phyloP scores from a whole-genome alignment of 2,888 invertebrate species.

The Liposcelis brunnea region DNA sequence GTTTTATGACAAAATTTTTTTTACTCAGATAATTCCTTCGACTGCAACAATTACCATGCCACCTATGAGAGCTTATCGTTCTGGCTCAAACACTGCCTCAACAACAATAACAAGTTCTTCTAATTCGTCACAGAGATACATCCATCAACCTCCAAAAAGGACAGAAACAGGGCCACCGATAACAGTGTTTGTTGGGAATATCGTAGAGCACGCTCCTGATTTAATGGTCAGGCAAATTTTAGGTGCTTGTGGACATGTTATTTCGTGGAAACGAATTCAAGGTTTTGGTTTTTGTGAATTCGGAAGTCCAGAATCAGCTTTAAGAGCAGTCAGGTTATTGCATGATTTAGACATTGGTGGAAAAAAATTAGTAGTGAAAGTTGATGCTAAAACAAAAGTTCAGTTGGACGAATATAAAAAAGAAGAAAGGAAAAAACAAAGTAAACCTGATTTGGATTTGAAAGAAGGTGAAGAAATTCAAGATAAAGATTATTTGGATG shows the following conservation, averaged over 20 bases:
- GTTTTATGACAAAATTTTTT: constrained; percentile 14
- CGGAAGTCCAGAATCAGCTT: constrained; percentile 85
- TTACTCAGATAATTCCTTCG: constrained; percentile 35
- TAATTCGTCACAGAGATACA: constrained; percentile 19
- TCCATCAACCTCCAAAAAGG: constrained; percentile 21
- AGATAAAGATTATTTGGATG: constrained; percentile 52
- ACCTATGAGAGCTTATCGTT: constrained; percentile 18
- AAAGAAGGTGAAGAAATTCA: constrained; percentile 34
- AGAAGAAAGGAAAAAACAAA: constrained; percentile 14
- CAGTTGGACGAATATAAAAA: constrained; percentile 79
- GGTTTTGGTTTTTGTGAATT: constrained; percentile 97
- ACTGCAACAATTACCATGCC: constrained; percentile 26
- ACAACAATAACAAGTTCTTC: constrained; percentile 8
- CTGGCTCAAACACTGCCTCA: constrained; percentile 3
- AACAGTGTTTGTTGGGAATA: constrained; percentile 95
- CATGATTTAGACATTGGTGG: constrained; percentile 87
- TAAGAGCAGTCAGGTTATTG: constrained; percentile 80
- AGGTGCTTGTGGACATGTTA: constrained; percentile 81
- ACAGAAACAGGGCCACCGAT: constrained; percentile 59
- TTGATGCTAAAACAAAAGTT: constrained; percentile 93
- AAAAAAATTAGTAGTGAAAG: constrained; percentile 86
- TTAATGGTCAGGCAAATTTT: constrained; percentile 85
- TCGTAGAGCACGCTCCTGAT: constrained; percentile 88
- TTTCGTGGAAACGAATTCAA: constrained; percentile 94
- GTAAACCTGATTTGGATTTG: constrained; percentile 4